A percentile compares a stretch with the other conserved stretches of the same genome.
phyloP scores from a whole-genome alignment of 2,888 invertebrate genomes.

The Sympetrum striolatum region DNA sequence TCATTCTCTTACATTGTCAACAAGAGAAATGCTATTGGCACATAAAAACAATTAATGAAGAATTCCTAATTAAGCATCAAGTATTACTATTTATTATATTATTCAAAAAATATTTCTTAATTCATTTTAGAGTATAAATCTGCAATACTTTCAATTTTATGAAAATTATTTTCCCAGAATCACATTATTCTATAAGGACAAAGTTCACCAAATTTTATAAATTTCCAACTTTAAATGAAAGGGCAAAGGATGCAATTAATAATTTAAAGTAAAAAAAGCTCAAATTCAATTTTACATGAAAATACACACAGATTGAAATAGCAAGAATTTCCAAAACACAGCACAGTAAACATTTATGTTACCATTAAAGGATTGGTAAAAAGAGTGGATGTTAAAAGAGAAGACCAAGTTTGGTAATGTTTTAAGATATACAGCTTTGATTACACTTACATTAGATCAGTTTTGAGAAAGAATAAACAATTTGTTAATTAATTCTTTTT shows the following conservation, averaged over 20 bases:
- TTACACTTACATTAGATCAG: conserved; percentile 21
- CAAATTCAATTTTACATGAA: conserved; percentile 4
- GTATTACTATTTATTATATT: conserved; percentile 8
- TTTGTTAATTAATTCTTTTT: background rate
- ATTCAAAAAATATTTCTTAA: conserved; percentile 30
- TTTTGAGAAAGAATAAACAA: conserved; percentile 13
- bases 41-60: background rate
- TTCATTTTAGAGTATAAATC: conserved; percentile 34
- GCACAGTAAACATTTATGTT: conserved; percentile 35
- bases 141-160: conserved; percentile 21
- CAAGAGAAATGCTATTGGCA: background rate
- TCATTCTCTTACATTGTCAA: background rate
- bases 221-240: background rate
- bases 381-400: conserved; percentile 23
- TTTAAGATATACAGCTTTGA: conserved; percentile 16
- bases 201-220: background rate
- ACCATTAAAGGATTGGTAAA: conserved; percentile 7
- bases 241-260: background rate
- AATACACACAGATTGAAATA: conserved; percentile 24
- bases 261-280: background rate
- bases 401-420: conserved; percentile 36
- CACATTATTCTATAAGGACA: conserved; percentile 12
- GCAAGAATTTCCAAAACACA: conserved; percentile 15
- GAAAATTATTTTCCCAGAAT: conserved; percentile 16
- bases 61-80: background rate